Evolutionary conservation across 2,113 vertebrate species (phyloP).

Genomic region (Drymodes brunneopygia): DNA sequence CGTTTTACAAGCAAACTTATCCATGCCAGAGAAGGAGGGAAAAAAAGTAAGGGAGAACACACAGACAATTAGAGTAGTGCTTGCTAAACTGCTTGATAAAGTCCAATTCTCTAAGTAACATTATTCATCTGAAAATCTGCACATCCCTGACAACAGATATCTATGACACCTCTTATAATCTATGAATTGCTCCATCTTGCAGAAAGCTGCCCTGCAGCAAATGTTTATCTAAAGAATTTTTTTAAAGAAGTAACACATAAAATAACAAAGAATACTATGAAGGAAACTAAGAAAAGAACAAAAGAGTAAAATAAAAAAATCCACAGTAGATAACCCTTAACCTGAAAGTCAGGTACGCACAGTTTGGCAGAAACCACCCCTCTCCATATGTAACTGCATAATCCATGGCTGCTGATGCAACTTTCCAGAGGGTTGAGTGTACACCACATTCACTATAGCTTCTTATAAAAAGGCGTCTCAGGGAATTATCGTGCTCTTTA

Average conservation of each 20-base stretch:
- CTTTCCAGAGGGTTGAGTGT: not conserved
- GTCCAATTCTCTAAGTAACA: not conserved
- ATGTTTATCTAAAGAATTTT: not conserved
- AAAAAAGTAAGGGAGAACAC: not conserved
- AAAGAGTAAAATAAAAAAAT: not conserved
- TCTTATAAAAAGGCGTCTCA: not conserved
- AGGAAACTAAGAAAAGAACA: not conserved
- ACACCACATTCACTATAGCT: not conserved
- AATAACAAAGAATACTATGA: not conserved
- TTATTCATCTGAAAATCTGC: not conserved
- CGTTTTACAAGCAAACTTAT: fast-evolving
- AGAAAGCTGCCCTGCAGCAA: not conserved
- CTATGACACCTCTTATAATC: fast-evolving
- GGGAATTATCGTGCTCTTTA: not conserved
- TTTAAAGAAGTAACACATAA: not conserved
- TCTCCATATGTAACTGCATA: not conserved
- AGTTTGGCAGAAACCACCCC: not conserved
- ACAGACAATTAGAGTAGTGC: not conserved
- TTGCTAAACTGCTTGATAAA: not conserved
- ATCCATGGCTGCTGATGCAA: slow-evolving; percentile 44
- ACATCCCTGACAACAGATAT: not conserved
- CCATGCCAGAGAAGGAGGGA: not conserved
- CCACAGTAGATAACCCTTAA: not conserved
- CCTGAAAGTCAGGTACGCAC: not conserved
- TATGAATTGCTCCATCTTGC: not conserved